Base-by-base conservation (phyloP, 2,113 vertebrate genomes). In the Corythaixoides concolor region DNA sequence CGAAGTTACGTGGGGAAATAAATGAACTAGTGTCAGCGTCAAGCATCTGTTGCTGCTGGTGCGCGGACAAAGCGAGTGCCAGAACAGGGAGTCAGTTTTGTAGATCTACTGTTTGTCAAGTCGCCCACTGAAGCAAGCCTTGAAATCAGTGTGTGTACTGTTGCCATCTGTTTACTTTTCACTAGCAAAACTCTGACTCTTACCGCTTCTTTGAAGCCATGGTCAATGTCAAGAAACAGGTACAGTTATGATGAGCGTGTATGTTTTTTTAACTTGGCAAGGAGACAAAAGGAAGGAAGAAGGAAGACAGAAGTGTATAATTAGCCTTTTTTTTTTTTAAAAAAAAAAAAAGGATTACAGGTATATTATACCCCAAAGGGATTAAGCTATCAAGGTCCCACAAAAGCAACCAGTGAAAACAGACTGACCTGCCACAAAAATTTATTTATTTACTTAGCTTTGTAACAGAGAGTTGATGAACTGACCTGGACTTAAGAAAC, bases 1-100 rank as follows among this genome's bases (percentile, higher is more conserved):
- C 94, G 70, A 90, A 91, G 88, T 95, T 96, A 97, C 8, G 30
- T 5, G 49, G 85, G 55, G 50, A 60, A 59, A 88, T 21, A 95
- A 97, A 77, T 9, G 9, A 94, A 95, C 86, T 92, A 52, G 82
- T 91, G 94, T 95, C 97, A 95, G 96, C 94, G 73, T 89, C 93
- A 96, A 95, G 88, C 96, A 97, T 97, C 97, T 97, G 95, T 88
- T 97, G 95, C 82, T 93, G 93, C 88, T 97, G 86, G 95, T 83
- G 89, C 56, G 23, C 76, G 94, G 90, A 93, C 84, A 97, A 96
- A 92, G 88, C 13, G 14, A 79, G 55, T 59, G 93, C 95, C 92
- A 97, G 88, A 96, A 97, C 82, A 92, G 94, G 96, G 78, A 97
- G 95, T 93, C 93, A 97, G 92, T 96, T 97, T 69, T 85, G 96